A percentile compares a stretch with the other conserved stretches of the same genome.
Conservation (phyloP, 2,113 vertebrate genomes). For the Strix aluco region DNA sequence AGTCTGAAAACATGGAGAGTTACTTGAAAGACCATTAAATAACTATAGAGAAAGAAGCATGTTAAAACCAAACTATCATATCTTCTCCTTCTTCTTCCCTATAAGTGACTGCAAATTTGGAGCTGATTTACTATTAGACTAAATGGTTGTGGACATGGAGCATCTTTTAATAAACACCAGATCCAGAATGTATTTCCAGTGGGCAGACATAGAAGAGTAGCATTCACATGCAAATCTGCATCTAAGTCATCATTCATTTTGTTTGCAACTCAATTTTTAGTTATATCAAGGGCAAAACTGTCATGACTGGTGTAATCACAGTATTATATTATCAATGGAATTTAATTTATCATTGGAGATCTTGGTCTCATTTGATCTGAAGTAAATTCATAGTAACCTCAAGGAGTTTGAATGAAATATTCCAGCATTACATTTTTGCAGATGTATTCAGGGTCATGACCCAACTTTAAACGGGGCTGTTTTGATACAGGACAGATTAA, state of each 20-base stretch:
- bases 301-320: neutral
- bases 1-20: neutral
- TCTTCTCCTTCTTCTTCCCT: neutral
- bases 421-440: neutral
- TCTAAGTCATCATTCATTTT: neutral
- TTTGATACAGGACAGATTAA: neutral
- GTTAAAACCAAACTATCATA: neutral
- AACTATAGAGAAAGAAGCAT: neutral
- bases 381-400: neutral
- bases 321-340: neutral
- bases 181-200: neutral
- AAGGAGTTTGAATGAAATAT: neutral
- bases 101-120: neutral
- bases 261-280: neutral
- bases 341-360: neutral
- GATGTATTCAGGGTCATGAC: neutral
- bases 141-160: neutral
- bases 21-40: neutral
- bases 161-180: neutral
- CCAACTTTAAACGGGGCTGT: neutral
- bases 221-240: neutral
- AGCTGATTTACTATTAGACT: neutral
- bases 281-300: neutral
- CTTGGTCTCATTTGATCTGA: neutral
- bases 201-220: neutral